Base-by-base conservation (phyloP, 2,797 vertebrate genomes). In the Anabacerthia variegaticeps region DNA sequence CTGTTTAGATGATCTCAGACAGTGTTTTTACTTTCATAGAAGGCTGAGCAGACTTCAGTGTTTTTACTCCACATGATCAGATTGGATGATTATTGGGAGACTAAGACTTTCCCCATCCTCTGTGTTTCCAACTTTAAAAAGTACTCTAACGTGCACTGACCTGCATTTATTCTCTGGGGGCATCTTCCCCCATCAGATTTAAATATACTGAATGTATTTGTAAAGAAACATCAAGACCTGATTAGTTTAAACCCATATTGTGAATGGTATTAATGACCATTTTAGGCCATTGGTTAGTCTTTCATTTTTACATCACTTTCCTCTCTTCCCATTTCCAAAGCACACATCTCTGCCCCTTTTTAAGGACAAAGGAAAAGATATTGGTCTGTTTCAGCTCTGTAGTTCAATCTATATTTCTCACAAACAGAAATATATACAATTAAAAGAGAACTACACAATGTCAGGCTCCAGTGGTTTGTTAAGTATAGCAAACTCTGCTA, bases 321-420 rank as follows among this genome's bases (percentile, higher is more conserved):
- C 1, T 2, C 6, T 88, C 16, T 83, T 6, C 41, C 8, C 2
- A 12, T 2, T 85, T 6, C 8, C 10, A 61, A 19, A 0, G 4
- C 7, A 55, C 15, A 8, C 8, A 58, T 36, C 12, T 27, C 12
- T 51, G 5, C 7, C 34, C 20, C 27, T 81, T 43, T 9, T n/a
- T 51, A n/a, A 52, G 4, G 11, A 32, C 54, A 55, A 59, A 88
- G 39, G 23, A 65, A 88, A 86, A 91, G 28, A 65, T 59, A 12
- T 6, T 56, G 26, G 9, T 7, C 12, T 92, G 24, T 88, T 95
- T 88, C 17, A 82, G 5, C 8, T 73, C 39, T 91, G 3, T 52
- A 83, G 28, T 82, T 92, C 55, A 48, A 20, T 66, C 7, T 61
- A 62, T 20, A 65, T n/a, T 92, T 76, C 86, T 80, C 48, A 59